A percentile compares a stretch with the other conserved stretches of the same genome.
Conservation (phyloP, 1,140 invertebrate species). For the Pectinophora gossypiella region DNA sequence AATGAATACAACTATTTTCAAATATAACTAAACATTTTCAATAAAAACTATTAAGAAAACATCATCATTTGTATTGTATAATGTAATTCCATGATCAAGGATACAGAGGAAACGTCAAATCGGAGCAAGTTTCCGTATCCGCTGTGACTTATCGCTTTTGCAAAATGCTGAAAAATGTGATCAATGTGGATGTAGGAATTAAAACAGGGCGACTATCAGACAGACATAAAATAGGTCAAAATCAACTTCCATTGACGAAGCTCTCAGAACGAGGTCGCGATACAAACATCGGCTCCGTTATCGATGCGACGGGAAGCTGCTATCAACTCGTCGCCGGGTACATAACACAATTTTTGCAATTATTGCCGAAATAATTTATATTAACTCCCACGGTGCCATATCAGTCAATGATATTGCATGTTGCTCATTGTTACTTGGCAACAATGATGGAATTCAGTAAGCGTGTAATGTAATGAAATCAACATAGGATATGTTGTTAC, state of each 20-base stretch:
- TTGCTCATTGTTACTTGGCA: too few relatives aligned
- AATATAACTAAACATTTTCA: too few relatives aligned
- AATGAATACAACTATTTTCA: too few relatives aligned
- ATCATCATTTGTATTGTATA: too few relatives aligned
- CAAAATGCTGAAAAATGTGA: background rate
- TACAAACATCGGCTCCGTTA: conserved; percentile 55
- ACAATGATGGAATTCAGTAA: too few relatives aligned
- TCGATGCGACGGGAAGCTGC: conserved; percentile 53
- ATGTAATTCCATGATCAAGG: too few relatives aligned
- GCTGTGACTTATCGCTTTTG: background rate
- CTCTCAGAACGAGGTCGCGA: conserved; percentile 63
- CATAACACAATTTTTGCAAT: conserved; percentile 71
- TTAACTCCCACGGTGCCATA: conserved; percentile 41
- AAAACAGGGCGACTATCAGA: background rate
- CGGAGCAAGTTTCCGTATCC: background rate
- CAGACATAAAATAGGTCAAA: conserved; percentile 60
- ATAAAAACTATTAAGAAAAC: too few relatives aligned
- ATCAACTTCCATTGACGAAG: conserved; percentile 68
- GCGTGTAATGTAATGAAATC: too few relatives aligned
- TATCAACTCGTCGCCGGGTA: conserved; percentile 68
- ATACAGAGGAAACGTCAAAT: background rate
- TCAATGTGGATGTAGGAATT: background rate
- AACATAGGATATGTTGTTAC: too few relatives aligned
- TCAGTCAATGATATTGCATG: too few relatives aligned
- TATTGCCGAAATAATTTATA: conserved; percentile 68